These are phyloP conservation scores for Hirtodrosophila alboralis DNA, from an alignment of 2,888 invertebrate species.

Conservation along the genomic window DNA sequence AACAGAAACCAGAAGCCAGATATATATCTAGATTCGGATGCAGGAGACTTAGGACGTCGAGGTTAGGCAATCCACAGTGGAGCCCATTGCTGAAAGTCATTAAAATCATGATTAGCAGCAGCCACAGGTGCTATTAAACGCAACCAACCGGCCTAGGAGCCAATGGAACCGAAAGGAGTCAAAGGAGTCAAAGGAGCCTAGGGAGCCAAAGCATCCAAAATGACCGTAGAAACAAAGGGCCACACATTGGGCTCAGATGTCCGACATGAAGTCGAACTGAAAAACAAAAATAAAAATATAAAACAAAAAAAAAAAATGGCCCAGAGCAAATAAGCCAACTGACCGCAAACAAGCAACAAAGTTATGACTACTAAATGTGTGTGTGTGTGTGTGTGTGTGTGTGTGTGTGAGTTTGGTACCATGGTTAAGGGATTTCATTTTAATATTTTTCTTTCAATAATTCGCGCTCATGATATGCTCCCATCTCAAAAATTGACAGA, in stretches of 20 bases:
- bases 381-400: background rate
- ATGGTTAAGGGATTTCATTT: slow-evolving; percentile 27
- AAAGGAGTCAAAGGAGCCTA: too few species aligned
- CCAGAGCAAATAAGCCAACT: slow-evolving; percentile 55
- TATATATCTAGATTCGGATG: too few species aligned
- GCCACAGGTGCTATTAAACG: slow-evolving; percentile 71
- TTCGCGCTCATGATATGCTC: slow-evolving; percentile 45
- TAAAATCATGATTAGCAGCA: slow-evolving; percentile 72
- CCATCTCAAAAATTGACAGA: slow-evolving; percentile 12
- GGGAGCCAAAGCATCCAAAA: too few species aligned
- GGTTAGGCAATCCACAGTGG: slow-evolving; percentile 5
- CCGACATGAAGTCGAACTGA: too few species aligned
- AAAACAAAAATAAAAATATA: too few species aligned
- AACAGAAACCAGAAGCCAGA: slow-evolving; percentile 19
- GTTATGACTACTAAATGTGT: slow-evolving; percentile 27
- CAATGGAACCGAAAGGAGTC: too few species aligned
- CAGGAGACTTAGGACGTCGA: background rate
- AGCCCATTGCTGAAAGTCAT: slow-evolving; percentile 55
- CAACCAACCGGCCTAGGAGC: slow-evolving; percentile 12
- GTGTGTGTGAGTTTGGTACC: background rate
- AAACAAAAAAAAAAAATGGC: slow-evolving; percentile 36
- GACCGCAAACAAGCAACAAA: slow-evolving; percentile 55
- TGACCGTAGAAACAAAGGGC: slow-evolving; percentile 1
- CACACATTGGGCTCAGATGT: slow-evolving; percentile 17
- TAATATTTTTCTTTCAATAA: slow-evolving; percentile 74